These are phyloP conservation scores for Dasyprocta punctata DNA, from an alignment of 2,113 vertebrate species.

Conservation along the genomic window DNA sequence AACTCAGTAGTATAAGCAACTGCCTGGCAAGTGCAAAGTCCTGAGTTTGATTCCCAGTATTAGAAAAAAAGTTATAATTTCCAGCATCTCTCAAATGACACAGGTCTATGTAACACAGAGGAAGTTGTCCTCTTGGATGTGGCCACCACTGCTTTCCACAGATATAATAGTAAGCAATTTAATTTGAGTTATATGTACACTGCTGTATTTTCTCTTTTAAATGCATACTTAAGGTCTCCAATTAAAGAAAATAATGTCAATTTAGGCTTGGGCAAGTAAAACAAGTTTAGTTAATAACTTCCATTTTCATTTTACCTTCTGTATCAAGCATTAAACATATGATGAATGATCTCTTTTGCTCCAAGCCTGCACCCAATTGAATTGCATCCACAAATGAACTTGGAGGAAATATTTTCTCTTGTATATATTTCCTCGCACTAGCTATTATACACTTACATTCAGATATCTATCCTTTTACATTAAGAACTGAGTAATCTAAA, in stretches of 20 bases:
- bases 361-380: neutral
- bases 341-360: neutral
- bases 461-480: neutral
- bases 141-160: neutral
- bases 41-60: too few relatives aligned
- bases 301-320: constrained; percentile 37
- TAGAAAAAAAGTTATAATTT: neutral
- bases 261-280: constrained; percentile 2
- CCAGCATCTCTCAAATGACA: neutral
- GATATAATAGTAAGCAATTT: neutral
- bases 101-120: neutral
- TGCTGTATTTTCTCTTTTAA: neutral
- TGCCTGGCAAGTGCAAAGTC: too few relatives aligned
- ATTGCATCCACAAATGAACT: neutral
- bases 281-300: neutral
- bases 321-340: neutral
- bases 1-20: too few relatives aligned
- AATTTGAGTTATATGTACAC: neutral
- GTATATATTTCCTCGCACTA: neutral
- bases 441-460: neutral
- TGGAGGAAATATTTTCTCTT: neutral
- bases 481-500: neutral
- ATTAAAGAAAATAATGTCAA: constrained; percentile 20
- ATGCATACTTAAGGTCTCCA: neutral
- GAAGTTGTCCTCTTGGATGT: neutral